A percentile compares a stretch with the other conserved stretches of the same genome.
These are phyloP conservation scores for Ammospiza nelsoni DNA, from an alignment of 2,113 vertebrate species.

Conservation along the genomic window DNA sequence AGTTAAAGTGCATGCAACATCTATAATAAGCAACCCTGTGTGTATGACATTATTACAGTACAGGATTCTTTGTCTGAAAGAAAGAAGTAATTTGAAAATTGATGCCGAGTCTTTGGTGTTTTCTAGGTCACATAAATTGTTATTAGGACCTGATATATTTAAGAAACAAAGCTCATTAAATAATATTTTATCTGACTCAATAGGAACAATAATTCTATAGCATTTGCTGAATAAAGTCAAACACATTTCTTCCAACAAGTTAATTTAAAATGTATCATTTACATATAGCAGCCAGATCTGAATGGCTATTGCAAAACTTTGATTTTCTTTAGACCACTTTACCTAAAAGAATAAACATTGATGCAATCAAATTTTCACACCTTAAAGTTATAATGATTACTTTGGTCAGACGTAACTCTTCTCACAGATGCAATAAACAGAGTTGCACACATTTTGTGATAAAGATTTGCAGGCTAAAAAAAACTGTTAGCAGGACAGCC, in stretches of 20 bases:
- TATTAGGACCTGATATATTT: constrained; percentile 24
- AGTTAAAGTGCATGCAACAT: constrained; percentile 57
- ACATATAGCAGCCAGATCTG: neutral
- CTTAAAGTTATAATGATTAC: neutral
- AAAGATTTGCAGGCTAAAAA: neutral
- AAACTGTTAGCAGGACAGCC: neutral
- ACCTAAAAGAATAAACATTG: neutral
- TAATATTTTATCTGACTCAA: constrained; percentile 30
- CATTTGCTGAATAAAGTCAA: constrained; percentile 14
- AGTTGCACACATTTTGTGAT: neutral
- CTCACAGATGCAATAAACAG: neutral
- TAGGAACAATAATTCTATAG: neutral
- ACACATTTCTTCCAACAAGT: neutral
- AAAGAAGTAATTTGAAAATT: constrained; percentile 45
- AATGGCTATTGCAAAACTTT: neutral
- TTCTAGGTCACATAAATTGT: constrained; percentile 60
- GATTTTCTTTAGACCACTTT: neutral
- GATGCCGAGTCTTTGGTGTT: constrained; percentile 41
- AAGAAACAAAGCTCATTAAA: constrained; percentile 31
- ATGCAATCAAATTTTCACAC: neutral
- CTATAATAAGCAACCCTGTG: constrained; percentile 59
- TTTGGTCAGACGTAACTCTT: neutral
- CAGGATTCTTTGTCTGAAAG: constrained; percentile 40
- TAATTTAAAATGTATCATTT: neutral
- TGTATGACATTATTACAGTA: constrained; percentile 56